Conservation (phyloP, 2,113 vertebrate species). For the Macaca fascicularis region T2T-MFA8v1.1 NC_088392.1:16458501-16459000, state of each 20-base stretch:
- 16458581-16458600: background rate
- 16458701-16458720: background rate
- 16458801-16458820: background rate
- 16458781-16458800: background rate
- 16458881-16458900: background rate
- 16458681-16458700: background rate
- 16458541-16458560: background rate
- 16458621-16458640: background rate
- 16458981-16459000: background rate
- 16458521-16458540: background rate
- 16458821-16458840: background rate
- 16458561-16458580: background rate
- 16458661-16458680: background rate
- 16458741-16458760: background rate
- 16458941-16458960: background rate
- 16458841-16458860: background rate
- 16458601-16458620: background rate
- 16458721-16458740: background rate
- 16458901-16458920: background rate
- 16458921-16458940: background rate
- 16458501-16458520: background rate
- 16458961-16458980: background rate
- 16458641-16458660: background rate
- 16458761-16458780: background rate
- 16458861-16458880: background rate